Evolutionary conservation across 2,113 vertebrate species (phyloP).

Genomic region (Acanthisitta chloris): DNA sequence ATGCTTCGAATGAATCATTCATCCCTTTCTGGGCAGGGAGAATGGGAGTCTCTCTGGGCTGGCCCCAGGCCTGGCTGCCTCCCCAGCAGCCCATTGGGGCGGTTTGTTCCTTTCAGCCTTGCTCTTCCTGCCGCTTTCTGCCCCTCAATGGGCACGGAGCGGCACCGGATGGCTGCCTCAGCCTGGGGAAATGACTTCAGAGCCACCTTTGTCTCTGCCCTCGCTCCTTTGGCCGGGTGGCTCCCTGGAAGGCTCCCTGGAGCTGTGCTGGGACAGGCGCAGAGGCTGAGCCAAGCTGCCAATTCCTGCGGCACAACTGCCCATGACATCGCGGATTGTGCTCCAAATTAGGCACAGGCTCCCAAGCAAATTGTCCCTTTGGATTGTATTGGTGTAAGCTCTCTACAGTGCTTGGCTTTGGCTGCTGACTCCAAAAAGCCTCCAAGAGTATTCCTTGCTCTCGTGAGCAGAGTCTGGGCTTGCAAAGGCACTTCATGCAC

Average conservation of each 20-base stretch:
- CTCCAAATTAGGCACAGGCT: slow-evolving; percentile 70
- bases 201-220: slow-evolving; percentile 80
- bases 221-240: slow-evolving; percentile 85
- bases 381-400: slow-evolving; percentile 65
- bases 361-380: slow-evolving; percentile 79
- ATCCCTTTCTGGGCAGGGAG: slow-evolving; percentile 73
- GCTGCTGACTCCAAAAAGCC: slow-evolving; percentile 40
- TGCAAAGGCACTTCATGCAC: not conserved
- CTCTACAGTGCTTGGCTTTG: slow-evolving; percentile 38
- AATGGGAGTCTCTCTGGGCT: slow-evolving; percentile 71
- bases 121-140: slow-evolving; percentile 90
- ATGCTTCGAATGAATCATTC: slow-evolving; percentile 78
- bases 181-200: slow-evolving; percentile 86
- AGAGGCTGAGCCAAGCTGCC: slow-evolving; percentile 65
- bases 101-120: slow-evolving; percentile 82
- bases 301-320: slow-evolving; percentile 61
- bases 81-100: slow-evolving; percentile 80
- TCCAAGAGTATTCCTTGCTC: not conserved
- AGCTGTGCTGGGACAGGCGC: slow-evolving; percentile 65
- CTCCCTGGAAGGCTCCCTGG: slow-evolving; percentile 72
- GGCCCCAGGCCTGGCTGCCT: slow-evolving; percentile 63
- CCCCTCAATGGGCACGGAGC: slow-evolving; percentile 85
- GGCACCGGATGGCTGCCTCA: slow-evolving; percentile 85
- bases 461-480: not conserved
- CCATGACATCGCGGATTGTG: slow-evolving; percentile 74